Conservation (phyloP, 2,797 vertebrate genomes). For the Coccyzus lansbergi region DNA sequence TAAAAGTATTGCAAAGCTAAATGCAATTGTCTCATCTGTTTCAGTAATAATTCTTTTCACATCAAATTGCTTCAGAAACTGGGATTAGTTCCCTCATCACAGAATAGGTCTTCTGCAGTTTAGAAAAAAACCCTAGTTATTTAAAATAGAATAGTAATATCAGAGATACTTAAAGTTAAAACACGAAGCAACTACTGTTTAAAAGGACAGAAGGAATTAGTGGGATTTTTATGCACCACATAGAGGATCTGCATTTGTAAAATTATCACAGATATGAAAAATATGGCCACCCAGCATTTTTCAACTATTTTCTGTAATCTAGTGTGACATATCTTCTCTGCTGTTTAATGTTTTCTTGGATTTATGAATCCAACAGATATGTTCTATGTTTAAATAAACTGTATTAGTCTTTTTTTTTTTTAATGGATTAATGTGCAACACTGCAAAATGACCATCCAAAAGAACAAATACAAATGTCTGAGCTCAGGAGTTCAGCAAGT, state of each 20-base stretch:
- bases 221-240: background rate
- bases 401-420: background rate
- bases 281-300: background rate
- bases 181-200: background rate
- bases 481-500: background rate
- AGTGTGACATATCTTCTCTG: background rate
- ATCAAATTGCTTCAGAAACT: background rate
- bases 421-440: background rate
- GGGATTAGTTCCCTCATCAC: background rate
- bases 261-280: background rate
- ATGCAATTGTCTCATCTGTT: background rate
- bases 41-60: background rate
- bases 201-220: background rate
- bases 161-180: background rate
- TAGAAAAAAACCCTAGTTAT: background rate
- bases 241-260: background rate
- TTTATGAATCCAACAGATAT: background rate
- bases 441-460: background rate
- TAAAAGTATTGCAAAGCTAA: background rate
- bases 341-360: background rate
- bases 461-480: background rate
- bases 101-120: background rate
- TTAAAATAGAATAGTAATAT: background rate
- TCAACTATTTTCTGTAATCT: background rate
- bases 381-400: background rate